phyloP scores from a whole-genome alignment of 92 coral and sea anemone species.

The Parazoanthus atlanticus region DNA sequence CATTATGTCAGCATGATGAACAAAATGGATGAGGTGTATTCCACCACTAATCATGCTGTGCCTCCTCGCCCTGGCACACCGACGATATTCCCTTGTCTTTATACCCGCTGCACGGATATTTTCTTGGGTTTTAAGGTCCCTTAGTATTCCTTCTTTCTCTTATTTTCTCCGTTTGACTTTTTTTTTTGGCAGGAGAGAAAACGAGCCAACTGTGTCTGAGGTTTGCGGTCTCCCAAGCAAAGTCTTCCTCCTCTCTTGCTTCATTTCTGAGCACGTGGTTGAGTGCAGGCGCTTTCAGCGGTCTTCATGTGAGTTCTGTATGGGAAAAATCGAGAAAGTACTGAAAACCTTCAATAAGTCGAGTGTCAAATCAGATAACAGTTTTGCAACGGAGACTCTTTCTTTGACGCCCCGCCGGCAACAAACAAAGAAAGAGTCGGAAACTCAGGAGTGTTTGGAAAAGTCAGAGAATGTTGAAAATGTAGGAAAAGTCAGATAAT shows the following conservation, averaged over 20 bases:
- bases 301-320: slow-evolving; percentile 59
- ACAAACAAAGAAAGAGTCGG: too few relatives aligned
- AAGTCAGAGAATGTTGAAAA: too few relatives aligned
- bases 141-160: background rate
- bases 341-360: too few relatives aligned
- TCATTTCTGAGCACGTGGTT: slow-evolving; percentile 83
- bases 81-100: too few relatives aligned
- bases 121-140: background rate
- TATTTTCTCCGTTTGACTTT: background rate
- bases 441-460: too few relatives aligned
- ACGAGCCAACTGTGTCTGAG: slow-evolving; percentile 69
- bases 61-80: too few relatives aligned
- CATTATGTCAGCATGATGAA: too few relatives aligned
- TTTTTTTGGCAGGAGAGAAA: slow-evolving; percentile 62
- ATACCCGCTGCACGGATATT: background rate
- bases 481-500: too few relatives aligned
- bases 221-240: slow-evolving; percentile 79
- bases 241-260: slow-evolving; percentile 75
- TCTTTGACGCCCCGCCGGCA: too few relatives aligned
- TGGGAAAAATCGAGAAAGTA: background rate
- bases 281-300: slow-evolving; percentile 61
- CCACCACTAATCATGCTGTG: too few relatives aligned
- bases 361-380: too few relatives aligned
- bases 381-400: too few relatives aligned
- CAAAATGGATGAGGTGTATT: background rate